Evolutionary conservation across 1,140 invertebrate genomes (phyloP).

Genomic region (Drosophila parvula): DNA sequence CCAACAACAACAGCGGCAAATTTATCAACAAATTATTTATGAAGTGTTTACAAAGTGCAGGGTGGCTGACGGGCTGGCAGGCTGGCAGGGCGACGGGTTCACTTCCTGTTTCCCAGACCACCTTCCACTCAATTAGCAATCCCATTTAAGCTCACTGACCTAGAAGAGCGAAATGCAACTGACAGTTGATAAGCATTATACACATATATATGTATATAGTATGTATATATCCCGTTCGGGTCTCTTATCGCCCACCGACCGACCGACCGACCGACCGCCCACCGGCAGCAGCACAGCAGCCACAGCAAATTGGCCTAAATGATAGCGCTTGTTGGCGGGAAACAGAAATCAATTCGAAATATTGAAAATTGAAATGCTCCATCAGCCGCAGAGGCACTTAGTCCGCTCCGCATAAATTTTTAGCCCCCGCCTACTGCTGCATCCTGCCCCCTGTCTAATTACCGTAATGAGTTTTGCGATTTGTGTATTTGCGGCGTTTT

Average conservation of each 20-base stretch:
- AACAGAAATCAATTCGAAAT: conserved; percentile 64
- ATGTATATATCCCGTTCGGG: conserved; percentile 2
- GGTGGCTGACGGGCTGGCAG: conserved; percentile 8
- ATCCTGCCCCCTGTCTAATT: conserved; percentile 52
- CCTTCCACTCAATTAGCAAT: conserved; percentile 53
- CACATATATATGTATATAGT: not conserved
- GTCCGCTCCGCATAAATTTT: conserved; percentile 51
- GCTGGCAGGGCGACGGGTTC: not conserved
- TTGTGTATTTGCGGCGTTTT: conserved; percentile 55
- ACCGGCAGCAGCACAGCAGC: not conserved
- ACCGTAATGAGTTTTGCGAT: conserved; percentile 76
- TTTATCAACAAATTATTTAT: conserved; percentile 68
- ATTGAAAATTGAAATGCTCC: conserved; percentile 57
- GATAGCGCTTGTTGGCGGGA: conserved; percentile 41
- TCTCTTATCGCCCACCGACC: not conserved
- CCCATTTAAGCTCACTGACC: conserved; percentile 57
- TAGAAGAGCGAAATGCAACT: conserved; percentile 50
- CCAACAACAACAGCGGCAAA: conserved; percentile 29
- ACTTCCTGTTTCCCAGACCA: conserved; percentile 25
- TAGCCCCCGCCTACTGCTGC: conserved; percentile 17
- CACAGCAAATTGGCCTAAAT: conserved; percentile 65
- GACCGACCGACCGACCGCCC: not conserved
- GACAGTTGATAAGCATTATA: conserved; percentile 59
- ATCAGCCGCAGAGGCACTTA: conserved; percentile 45
- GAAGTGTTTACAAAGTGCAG: conserved; percentile 55